phyloP scores from a whole-genome alignment of 2,888 invertebrate species.

The Diabrotica balteata region DNA sequence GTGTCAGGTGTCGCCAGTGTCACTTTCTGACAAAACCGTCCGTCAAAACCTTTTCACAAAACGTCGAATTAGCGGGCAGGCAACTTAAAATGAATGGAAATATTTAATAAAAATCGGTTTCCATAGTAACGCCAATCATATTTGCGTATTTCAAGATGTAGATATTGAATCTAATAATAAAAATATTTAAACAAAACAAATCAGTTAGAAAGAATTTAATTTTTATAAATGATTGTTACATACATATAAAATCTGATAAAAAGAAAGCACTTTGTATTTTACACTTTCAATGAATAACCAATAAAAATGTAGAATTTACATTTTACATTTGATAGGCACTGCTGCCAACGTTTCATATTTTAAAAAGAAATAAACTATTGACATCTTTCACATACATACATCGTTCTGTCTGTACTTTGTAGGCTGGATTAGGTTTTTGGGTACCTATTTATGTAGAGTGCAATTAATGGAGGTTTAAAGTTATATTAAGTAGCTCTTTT shows the following conservation, averaged over 20 bases:
- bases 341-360: constrained; percentile 1
- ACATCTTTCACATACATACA: constrained; percentile 1
- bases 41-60: too few relatives aligned
- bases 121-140: constrained; percentile 9
- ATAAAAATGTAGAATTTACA: background rate
- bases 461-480: constrained; percentile 8
- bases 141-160: background rate
- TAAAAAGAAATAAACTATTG: constrained; percentile 7
- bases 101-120: background rate
- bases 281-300: too few relatives aligned
- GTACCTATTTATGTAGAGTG: background rate
- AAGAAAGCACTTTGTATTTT: too few relatives aligned
- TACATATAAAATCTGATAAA: too few relatives aligned
- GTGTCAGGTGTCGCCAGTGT: constrained; percentile 11
- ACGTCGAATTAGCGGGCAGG: too few relatives aligned
- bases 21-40: background rate
- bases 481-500: background rate
- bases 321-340: background rate
- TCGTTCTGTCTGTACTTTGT: constrained; percentile 1
- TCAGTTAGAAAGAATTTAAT: too few relatives aligned
- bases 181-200: too few relatives aligned
- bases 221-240: too few relatives aligned
- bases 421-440: too few relatives aligned
- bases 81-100: too few relatives aligned
- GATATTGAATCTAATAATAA: too few relatives aligned